Evolutionary conservation across 1,140 invertebrate species (phyloP).

Genomic region (Phortica variegata): DNA sequence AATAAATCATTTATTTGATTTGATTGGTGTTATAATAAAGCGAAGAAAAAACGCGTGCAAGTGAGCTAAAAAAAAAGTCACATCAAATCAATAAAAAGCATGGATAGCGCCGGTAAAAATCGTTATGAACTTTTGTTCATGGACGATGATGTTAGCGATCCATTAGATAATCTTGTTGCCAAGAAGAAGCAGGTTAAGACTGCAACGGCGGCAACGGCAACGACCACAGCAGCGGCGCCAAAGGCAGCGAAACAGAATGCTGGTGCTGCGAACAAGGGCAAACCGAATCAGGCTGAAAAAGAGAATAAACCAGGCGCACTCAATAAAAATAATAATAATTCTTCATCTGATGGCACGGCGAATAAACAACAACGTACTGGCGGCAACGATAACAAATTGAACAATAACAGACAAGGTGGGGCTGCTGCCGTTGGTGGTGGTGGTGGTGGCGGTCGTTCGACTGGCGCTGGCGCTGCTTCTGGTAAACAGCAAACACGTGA

Average conservation of each 20-base stretch:
- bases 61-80: constrained; percentile 5
- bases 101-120: constrained; percentile 94
- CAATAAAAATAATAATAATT: constrained; percentile 45
- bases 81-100: constrained; percentile 54
- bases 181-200: constrained; percentile 67
- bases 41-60: constrained; percentile 21
- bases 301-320: constrained; percentile 72
- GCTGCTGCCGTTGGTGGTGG: constrained; percentile 22
- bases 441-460: constrained; percentile 10
- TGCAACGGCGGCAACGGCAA: constrained; percentile 24
- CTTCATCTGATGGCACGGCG: too few species aligned
- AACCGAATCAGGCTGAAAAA: constrained; percentile 69
- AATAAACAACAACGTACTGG: constrained; percentile 22
- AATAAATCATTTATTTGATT: constrained; percentile 36
- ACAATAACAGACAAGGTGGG: constrained; percentile 41
- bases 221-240: constrained; percentile 18
- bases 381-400: constrained; percentile 21
- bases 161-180: constrained; percentile 82
- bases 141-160: constrained; percentile 83
- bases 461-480: neutral
- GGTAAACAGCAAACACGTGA: constrained; percentile 37
- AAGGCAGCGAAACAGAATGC: constrained; percentile 18
- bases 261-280: constrained; percentile 16
- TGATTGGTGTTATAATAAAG: constrained; percentile 16
- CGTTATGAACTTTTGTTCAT: constrained; percentile 88